phyloP scores from a whole-genome alignment of 2,888 invertebrate species.

The Resseliella maxima region DNA sequence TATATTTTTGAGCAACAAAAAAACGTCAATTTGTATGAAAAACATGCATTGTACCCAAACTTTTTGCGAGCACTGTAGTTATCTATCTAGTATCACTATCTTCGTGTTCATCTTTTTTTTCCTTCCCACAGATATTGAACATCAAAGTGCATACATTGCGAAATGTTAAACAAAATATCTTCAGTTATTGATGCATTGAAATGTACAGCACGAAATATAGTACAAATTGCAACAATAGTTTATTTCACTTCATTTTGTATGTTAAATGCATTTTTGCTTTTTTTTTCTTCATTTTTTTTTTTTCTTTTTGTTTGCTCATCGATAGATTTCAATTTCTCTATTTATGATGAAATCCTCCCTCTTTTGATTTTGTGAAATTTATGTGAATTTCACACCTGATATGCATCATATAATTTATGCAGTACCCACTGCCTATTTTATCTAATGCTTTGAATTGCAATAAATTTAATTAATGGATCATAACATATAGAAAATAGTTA shows the following conservation, averaged over 20 bases:
- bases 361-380: neutral
- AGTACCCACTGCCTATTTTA: neutral
- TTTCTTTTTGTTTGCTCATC: neutral
- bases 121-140: too few relatives aligned
- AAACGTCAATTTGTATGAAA: too few relatives aligned
- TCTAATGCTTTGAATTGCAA: neutral
- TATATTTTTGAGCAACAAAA: too few relatives aligned
- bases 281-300: neutral
- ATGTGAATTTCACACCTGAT: neutral
- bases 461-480: neutral
- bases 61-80: neutral
- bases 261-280: neutral
- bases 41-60: too few relatives aligned
- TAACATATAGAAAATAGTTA: neutral
- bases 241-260: neutral
- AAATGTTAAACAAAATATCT: constrained; percentile 7
- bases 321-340: neutral
- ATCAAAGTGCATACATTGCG: neutral
- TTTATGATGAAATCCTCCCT: neutral
- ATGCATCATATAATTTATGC: constrained; percentile 24
- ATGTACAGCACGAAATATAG: neutral
- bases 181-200: constrained; percentile 27
- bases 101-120: neutral
- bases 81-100: neutral
- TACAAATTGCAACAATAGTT: neutral